phyloP scores from a whole-genome alignment of 2,113 vertebrate genomes.

The Oncorhynchus clarkii region DNA sequence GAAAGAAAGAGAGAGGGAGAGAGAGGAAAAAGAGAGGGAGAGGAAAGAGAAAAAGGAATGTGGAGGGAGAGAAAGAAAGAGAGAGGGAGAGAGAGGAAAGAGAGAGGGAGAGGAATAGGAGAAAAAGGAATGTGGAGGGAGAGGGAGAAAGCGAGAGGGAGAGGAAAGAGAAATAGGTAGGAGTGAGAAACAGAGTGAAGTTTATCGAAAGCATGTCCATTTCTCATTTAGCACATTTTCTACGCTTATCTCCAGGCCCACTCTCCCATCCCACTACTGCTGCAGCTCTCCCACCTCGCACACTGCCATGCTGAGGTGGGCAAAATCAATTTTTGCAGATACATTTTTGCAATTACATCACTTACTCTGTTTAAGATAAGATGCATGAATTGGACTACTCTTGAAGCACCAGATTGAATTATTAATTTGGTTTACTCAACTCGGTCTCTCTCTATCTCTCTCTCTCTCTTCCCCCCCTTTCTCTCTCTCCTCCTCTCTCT shows the following conservation, averaged over 20 bases:
- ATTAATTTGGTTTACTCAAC: constrained; percentile 51
- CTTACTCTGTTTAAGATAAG: constrained; percentile 47
- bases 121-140: too few species aligned
- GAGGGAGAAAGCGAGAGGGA: too few species aligned
- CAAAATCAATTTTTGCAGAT: constrained; percentile 83
- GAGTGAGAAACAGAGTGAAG: constrained; percentile 2
- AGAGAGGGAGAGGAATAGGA: not conserved
- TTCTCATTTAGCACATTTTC: constrained; percentile 47
- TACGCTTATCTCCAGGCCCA: constrained; percentile 66
- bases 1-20: too few species aligned
- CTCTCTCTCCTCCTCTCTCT: not conserved
- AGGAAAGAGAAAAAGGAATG: too few species aligned
- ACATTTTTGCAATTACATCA: constrained; percentile 79
- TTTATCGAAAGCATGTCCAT: constrained; percentile 41
- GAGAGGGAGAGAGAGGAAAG: too few species aligned
- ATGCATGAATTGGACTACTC: constrained; percentile 18
- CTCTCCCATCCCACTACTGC: constrained; percentile 49
- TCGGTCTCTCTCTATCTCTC: not conserved
- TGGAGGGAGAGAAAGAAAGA: too few species aligned
- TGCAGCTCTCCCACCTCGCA: constrained; percentile 12
- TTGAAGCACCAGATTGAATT: constrained; percentile 41
- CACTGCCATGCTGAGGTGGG: constrained; percentile 69
- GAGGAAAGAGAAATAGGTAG: not conserved
- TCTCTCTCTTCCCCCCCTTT: not conserved
- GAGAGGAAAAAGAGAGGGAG: too few species aligned